Evolutionary conservation across 2,113 vertebrate genomes (phyloP).

Genomic region (Melospiza melodia): DNA sequence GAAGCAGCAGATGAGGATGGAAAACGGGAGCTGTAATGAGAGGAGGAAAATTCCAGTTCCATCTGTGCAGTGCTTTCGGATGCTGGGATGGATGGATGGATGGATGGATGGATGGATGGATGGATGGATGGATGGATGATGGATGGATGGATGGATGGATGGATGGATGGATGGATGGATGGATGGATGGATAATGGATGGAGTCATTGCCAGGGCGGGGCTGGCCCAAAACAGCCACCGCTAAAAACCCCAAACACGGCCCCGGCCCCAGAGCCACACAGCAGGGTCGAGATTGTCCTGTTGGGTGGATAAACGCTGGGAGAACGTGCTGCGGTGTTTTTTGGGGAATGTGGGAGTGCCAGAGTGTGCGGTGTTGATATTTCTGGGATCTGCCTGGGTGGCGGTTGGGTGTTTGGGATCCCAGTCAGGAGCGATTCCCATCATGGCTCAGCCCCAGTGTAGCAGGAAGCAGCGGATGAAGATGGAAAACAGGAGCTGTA

Average conservation of each 20-base stretch:
- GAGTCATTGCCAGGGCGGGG: not conserved
- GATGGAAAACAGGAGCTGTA: fast-evolving
- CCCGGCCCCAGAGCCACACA: not conserved
- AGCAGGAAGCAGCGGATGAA: fast-evolving
- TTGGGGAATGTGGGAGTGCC: not conserved
- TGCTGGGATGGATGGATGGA: too few relatives aligned
- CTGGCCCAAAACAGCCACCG: too few relatives aligned
- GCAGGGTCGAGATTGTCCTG: fast-evolving
- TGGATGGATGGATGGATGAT: too few relatives aligned
- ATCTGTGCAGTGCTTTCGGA: too few relatives aligned
- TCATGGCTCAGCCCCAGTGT: fast-evolving
- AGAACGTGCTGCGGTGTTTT: fast-evolving
- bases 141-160: not conserved
- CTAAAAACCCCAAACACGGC: too few relatives aligned
- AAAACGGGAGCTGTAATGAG: too few relatives aligned
- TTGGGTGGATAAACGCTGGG: fast-evolving
- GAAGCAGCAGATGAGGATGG: too few relatives aligned
- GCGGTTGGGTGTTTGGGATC: not conserved
- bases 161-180: not conserved
- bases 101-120: too few relatives aligned
- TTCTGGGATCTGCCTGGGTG: fast-evolving
- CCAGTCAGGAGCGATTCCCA: fast-evolving
- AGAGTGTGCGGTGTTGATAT: fast-evolving
- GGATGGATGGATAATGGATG: too few relatives aligned
- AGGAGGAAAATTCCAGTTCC: too few relatives aligned